A percentile compares a stretch with the other conserved stretches of the same genome.
Conservation (phyloP, 2,113 vertebrate species). For the Takifugu bimaculatus region DNA sequence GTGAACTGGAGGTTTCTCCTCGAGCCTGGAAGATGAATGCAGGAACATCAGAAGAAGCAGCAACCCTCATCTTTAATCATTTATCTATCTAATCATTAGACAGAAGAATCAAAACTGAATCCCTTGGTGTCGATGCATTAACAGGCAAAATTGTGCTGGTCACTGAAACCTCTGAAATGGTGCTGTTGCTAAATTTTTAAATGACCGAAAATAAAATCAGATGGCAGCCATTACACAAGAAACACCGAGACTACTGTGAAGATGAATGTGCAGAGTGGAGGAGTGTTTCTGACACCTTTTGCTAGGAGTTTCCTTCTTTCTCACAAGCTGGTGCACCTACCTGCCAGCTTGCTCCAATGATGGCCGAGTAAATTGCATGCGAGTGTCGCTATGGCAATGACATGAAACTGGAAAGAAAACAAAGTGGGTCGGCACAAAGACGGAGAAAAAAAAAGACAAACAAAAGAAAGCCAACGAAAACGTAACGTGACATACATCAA, state of each 20-base stretch:
- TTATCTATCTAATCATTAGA: slow-evolving; percentile 8
- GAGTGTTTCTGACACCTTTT: slow-evolving; percentile 12
- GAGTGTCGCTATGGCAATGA: slow-evolving; percentile 77
- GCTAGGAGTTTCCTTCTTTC: slow-evolving; percentile 14
- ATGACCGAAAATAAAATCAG: background rate
- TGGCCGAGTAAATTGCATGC: slow-evolving; percentile 75
- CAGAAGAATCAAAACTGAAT: background rate
- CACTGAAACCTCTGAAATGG: background rate
- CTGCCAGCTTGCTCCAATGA: slow-evolving; percentile 72
- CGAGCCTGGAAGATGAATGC: slow-evolving; percentile 78
- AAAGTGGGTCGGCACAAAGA: slow-evolving; percentile 69
- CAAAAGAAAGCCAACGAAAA: slow-evolving; percentile 53
- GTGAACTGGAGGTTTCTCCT: slow-evolving; percentile 87
- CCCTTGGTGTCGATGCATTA: slow-evolving; percentile 2
- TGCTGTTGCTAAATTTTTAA: slow-evolving; percentile 8
- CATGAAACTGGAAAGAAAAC: slow-evolving; percentile 78
- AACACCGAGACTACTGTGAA: slow-evolving; percentile 18
- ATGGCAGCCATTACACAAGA: slow-evolving; percentile 5
- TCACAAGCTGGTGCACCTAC: slow-evolving; percentile 66
- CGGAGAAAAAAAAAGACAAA: slow-evolving; percentile 44
- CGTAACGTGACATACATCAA: slow-evolving; percentile 55
- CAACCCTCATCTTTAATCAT: background rate
- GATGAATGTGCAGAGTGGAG: slow-evolving; percentile 24
- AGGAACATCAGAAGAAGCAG: slow-evolving; percentile 10
- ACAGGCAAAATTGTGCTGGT: background rate